phyloP scores from a whole-genome alignment of 30 jellyfish, hydroid and myxozoan species.

The Hydra vulgaris region DNA sequence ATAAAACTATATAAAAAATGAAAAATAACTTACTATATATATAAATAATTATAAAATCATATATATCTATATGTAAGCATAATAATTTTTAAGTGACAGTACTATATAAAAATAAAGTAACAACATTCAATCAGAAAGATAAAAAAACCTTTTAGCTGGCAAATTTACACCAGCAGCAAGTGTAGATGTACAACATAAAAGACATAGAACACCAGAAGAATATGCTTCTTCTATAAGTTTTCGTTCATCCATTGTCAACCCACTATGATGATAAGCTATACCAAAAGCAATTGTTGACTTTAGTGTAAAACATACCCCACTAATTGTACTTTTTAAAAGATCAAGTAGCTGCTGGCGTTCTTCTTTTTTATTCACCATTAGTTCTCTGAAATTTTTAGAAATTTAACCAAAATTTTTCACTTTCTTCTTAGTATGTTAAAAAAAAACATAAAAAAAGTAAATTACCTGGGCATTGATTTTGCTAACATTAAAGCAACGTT shows the following conservation, averaged over 20 bases:
- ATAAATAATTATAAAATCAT: no score
- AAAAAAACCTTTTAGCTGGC: conserved; percentile 86
- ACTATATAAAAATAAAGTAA: no score
- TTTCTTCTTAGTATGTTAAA: no score
- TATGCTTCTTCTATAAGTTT: conserved; percentile 90
- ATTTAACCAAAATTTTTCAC: background rate
- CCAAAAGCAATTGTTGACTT: conserved; percentile 75
- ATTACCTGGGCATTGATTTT: conserved; percentile 53
- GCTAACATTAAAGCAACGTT: conserved; percentile 69
- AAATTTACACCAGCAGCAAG: conserved; percentile 98
- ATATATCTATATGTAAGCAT: no score
- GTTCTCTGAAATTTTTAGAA: conserved; percentile 12
- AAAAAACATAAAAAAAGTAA: no score
- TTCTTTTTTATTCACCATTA: conserved; percentile 21
- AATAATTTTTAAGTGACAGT: no score
- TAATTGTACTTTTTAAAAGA: conserved; percentile 44
- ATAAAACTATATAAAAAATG: no score
- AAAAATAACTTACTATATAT: no score
- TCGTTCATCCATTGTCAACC: conserved; percentile 88
- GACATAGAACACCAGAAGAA: conserved; percentile 59
- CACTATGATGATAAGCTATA: conserved; percentile 95
- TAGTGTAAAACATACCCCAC: conserved; percentile 56
- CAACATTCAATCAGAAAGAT: no score
- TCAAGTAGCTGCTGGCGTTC: conserved; percentile 45
- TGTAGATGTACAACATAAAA: conserved; percentile 97